Evolutionary conservation across 2,113 vertebrate species (phyloP).

Genomic region (Cyprinodon tularosa): DNA sequence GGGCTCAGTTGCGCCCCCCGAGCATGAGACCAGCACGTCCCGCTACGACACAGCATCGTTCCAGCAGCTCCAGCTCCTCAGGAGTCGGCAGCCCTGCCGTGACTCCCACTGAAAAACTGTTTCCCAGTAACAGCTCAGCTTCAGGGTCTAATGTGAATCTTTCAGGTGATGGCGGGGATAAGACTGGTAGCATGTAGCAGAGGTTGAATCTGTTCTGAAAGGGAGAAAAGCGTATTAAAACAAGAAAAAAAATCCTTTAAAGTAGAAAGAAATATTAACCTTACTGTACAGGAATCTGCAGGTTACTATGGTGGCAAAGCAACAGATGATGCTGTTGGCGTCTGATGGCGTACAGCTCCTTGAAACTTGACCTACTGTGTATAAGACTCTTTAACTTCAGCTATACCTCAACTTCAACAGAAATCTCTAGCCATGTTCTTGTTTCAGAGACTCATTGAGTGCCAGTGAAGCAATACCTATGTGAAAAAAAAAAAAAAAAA

Average conservation of each 20-base stretch:
- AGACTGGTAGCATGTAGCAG: slow-evolving; percentile 91
- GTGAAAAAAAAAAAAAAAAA: slow-evolving; percentile 26
- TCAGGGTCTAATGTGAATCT: slow-evolving; percentile 51
- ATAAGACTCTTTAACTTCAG: slow-evolving; percentile 46
- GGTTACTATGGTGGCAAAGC: slow-evolving; percentile 56
- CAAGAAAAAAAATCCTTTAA: slow-evolving; percentile 18
- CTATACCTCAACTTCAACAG: slow-evolving; percentile 88
- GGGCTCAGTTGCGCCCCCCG: slow-evolving; percentile 91
- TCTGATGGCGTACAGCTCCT: slow-evolving; percentile 27
- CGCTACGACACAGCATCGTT: slow-evolving; percentile 88
- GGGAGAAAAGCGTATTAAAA: slow-evolving; percentile 10
- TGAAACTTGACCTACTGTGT: slow-evolving; percentile 58
- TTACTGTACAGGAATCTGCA: slow-evolving; percentile 46
- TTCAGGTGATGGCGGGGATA: slow-evolving; percentile 77
- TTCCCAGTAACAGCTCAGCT: slow-evolving; percentile 80
- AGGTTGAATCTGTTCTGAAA: slow-evolving; percentile 8
- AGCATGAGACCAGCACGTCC: slow-evolving; percentile 86
- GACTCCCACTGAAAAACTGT: slow-evolving; percentile 95
- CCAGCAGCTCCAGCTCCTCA: slow-evolving; percentile 95
- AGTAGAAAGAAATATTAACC: slow-evolving; percentile 26
- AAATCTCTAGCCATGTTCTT: slow-evolving; percentile 45
- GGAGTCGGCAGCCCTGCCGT: slow-evolving; percentile 93
- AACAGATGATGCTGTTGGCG: slow-evolving; percentile 32
- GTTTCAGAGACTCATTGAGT: slow-evolving; percentile 43
- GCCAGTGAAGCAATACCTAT: slow-evolving; percentile 79